Base-by-base conservation (phyloP, 2,113 vertebrate species). In the Perca schrenkii region DNA sequence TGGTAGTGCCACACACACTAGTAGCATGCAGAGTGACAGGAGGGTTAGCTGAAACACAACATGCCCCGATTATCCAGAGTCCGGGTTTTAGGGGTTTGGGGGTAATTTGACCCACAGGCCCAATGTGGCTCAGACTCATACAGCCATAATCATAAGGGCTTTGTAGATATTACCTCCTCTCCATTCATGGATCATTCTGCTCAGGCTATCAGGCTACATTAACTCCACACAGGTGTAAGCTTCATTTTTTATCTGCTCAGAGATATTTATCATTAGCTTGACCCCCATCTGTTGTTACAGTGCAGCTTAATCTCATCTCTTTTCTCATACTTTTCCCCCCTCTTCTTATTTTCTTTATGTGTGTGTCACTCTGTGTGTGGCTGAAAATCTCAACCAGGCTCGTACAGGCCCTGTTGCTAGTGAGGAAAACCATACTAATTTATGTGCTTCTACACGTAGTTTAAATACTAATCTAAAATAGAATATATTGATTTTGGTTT, bases 41-140 rank as follows among this genome's bases (percentile, higher is more conserved):
- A 65, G 85, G 79, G 81, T 58, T 77, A 89, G 69, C 79, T 83
- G 72, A 64, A 81, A 85, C 73, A 84, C 77, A 85, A 65, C 79
- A 64, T 76, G 68, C 12, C 54, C 57, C 72, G 76, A 75, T 86
- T 85, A 86, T 65, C 31, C 79, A 88, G 40, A 86, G 73, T 86
- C 73, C 11, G 25, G 67, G 76, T 85, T 91, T 89, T 52, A 82
- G 47, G 62, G 67, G 62, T 79, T 80, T 64, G 49, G 57, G 69
- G 50, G 85, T 86, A 86, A 92, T 90, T 52, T 79, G 85, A 92
- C 73, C 88, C 79, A 69, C 61, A 93, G 88, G 90, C 86, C 90
- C 80, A 76, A 54, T 81, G 80, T 86, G 88, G 72, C 78, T 88
- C 72, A 88, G 73, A 68, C 61, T 74, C 57, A 65, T 82, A 70